These are phyloP conservation scores for Cyanoramphus novaezelandiae DNA, from an alignment of 2,113 vertebrate species.

Conservation along the genomic window DNA sequence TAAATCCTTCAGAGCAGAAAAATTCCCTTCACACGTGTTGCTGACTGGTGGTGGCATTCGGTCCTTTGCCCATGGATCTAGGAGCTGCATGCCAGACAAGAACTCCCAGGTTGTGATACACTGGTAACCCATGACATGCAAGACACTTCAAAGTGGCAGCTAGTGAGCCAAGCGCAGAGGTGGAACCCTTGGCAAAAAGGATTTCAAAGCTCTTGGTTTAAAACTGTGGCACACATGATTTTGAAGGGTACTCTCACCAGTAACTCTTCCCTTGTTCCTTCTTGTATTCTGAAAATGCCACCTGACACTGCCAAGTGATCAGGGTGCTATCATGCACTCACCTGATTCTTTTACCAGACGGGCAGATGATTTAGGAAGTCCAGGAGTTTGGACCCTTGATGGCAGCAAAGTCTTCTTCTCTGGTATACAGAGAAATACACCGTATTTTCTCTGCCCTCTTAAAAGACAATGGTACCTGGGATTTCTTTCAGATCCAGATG, in stretches of 20 bases:
- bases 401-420: constrained; percentile 28
- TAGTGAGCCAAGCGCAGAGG: background rate
- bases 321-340: background rate
- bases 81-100: background rate
- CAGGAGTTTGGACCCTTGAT: background rate
- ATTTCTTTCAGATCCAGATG: constrained; percentile 63
- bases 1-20: background rate
- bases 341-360: background rate
- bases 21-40: fast-evolving
- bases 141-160: background rate
- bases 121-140: background rate
- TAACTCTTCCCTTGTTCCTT: background rate
- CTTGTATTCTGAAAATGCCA: background rate
- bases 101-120: background rate
- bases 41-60: fast-evolving
- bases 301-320: background rate
- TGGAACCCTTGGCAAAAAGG: background rate
- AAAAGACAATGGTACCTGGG: constrained; percentile 43
- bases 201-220: background rate
- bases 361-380: background rate
- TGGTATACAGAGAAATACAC: background rate
- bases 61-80: background rate
- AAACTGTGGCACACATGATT: background rate
- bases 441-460: constrained; percentile 49
- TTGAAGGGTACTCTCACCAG: background rate